Base-by-base conservation (phyloP, 2,797 vertebrate species). In the Pseudomugil gertrudae region DNA sequence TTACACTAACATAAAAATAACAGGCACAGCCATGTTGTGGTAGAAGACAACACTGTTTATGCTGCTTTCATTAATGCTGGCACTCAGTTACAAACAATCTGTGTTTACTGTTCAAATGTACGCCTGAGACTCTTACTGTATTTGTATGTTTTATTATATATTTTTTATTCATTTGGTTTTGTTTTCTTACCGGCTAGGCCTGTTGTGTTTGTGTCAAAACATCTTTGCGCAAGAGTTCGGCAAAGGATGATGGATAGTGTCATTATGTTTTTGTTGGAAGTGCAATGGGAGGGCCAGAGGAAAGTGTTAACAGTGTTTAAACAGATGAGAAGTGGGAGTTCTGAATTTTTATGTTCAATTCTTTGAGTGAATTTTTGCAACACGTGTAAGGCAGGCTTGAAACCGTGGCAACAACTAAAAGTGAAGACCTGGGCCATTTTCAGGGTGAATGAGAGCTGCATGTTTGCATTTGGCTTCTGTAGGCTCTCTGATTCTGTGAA, bases 51-150 rank as follows among this genome's bases (percentile, higher is more conserved):
- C 33, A 15, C 65, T 69, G 13, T 68, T 74, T 26, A 68, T 76
- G 87, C 84, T 88, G 88, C 87, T 86, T 79, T 77, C 64, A 74
- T 78, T 4, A 14, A 73, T 40, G 56, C n/a, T n/a, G n/a, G n/a
- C n/a, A n/a, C n/a, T n/a, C n/a, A n/a, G n/a, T n/a, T n/a, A n/a
- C n/a, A n/a, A 78, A 77, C 84, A 87, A 88, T 91, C 82, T 77
- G 62, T 78, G 87, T 89, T 90, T 83, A 81, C 80, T 80, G 76
- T 86, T 84, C 66, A 78, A 32, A 82, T 71, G 69, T 87, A 81
- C 74, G 88, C 89, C 90, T 52, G 77, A 89, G 63, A 86, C 88
- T 91, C 81, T 90, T 88, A 88, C 70, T 87, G 71, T 84, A 59
- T 85, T 89, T 84, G 57, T 89, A 81, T 79, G 79, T 81, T 90